phyloP scores from a whole-genome alignment of 2,113 vertebrate species.

The Pantherophis guttatus region DNA sequence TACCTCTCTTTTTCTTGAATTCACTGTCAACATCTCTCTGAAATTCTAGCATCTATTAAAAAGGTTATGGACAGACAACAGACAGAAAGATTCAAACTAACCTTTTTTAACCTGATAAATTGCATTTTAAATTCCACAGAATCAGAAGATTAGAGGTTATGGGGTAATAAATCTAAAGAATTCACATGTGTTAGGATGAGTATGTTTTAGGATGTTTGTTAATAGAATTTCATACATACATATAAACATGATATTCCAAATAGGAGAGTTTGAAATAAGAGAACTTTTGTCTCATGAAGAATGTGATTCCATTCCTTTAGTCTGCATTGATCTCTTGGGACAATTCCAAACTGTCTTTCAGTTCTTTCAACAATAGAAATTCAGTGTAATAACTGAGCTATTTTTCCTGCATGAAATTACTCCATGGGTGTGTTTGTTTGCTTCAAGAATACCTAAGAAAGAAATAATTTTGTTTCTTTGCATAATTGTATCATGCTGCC shows the following conservation, averaged over 20 bases:
- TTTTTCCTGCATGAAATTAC: neutral
- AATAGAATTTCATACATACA: neutral
- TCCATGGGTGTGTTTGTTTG: neutral
- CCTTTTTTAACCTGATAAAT: neutral
- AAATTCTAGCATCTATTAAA: neutral
- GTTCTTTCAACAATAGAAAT: neutral
- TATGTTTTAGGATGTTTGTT: neutral
- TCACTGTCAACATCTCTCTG: constrained; percentile 26
- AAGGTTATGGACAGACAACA: constrained; percentile 4
- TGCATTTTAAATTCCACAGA: neutral
- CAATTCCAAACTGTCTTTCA: neutral
- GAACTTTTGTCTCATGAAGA: neutral
- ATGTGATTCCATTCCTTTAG: neutral
- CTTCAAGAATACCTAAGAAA: neutral
- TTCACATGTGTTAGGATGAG: neutral
- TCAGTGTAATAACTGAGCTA: neutral
- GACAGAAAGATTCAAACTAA: neutral
- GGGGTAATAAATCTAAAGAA: neutral
- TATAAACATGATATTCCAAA: neutral
- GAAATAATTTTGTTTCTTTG: neutral
- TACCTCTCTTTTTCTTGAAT: constrained; percentile 4
- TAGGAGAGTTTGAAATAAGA: neutral
- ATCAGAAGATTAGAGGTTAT: neutral
- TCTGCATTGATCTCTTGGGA: neutral
- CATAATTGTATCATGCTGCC: neutral